Conservation (phyloP, 2,797 vertebrate species). For the Cynopterus sphinx region DNA sequence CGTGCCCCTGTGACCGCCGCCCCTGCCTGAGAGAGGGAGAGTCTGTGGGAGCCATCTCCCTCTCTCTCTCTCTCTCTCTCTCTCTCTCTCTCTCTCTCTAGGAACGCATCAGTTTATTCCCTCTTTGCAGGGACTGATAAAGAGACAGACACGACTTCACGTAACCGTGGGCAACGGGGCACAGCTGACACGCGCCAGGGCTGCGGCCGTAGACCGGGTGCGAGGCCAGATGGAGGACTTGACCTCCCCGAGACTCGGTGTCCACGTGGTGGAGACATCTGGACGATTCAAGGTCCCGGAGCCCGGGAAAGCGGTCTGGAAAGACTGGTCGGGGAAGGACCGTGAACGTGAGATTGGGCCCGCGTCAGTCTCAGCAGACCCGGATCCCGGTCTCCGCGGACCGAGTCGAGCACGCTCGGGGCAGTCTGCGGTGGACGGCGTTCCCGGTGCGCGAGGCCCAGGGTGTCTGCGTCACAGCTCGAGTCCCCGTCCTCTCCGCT, state of each 20-base stretch:
- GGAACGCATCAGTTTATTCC: neutral
- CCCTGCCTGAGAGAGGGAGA: neutral
- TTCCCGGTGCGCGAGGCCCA: neutral
- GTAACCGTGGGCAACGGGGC: neutral
- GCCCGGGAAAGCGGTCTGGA: neutral
- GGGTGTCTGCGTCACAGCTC: neutral
- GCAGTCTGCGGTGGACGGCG: neutral
- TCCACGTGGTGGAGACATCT: neutral
- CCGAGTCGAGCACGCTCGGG: neutral
- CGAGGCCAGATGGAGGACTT: neutral
- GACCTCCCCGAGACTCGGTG: neutral
- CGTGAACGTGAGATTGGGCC: neutral
- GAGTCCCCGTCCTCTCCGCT: neutral
- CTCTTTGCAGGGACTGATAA: neutral
- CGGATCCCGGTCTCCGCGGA: neutral
- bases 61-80: too few species aligned
- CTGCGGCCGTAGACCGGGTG: neutral
- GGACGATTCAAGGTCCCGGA: neutral
- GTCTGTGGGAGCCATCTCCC: neutral
- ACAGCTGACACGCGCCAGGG: neutral
- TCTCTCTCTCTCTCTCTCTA: neutral
- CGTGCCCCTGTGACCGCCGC: neutral
- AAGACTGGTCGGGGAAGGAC: neutral
- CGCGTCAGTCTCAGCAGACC: neutral
- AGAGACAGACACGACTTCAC: neutral